A percentile compares a stretch with the other conserved stretches of the same genome.
Conservation (phyloP, 2,888 invertebrate genomes). For the Xestia sexstrigata region DNA sequence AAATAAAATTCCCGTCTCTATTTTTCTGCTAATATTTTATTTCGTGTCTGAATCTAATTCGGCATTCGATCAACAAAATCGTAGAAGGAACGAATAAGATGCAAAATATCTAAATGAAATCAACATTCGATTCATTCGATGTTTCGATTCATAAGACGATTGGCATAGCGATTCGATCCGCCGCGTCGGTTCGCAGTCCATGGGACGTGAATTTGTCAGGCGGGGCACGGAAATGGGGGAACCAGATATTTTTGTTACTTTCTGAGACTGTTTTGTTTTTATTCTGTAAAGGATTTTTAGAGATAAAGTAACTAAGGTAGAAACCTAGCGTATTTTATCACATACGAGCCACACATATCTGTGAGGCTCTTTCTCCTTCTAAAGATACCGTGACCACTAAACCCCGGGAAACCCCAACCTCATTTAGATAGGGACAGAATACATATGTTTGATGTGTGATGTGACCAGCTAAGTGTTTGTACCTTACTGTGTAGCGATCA, state of each 20-base stretch:
- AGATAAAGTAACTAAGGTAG: not conserved
- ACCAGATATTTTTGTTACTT: constrained; percentile 24
- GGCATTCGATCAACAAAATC: constrained; percentile 58
- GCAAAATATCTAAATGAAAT: constrained; percentile 68
- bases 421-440: not conserved
- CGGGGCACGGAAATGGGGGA: constrained; percentile 37
- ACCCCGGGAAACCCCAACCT: not conserved
- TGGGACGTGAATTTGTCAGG: constrained; percentile 68
- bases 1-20: not conserved
- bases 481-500: not conserved
- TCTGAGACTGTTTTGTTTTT: constrained; percentile 20
- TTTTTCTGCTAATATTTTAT: constrained; percentile 30
- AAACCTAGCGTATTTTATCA: not conserved
- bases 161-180: constrained; percentile 65
- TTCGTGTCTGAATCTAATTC: constrained; percentile 49
- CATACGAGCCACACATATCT: not conserved
- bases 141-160: constrained; percentile 67
- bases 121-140: constrained; percentile 66
- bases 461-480: not conserved
- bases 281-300: not conserved
- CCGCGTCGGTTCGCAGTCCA: constrained; percentile 60
- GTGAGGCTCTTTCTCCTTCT: not conserved
- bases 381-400: not conserved
- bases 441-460: not conserved
- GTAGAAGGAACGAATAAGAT: constrained; percentile 60